Base-by-base conservation (phyloP, 2,113 vertebrate species). In the Gila orcuttii region DNA sequence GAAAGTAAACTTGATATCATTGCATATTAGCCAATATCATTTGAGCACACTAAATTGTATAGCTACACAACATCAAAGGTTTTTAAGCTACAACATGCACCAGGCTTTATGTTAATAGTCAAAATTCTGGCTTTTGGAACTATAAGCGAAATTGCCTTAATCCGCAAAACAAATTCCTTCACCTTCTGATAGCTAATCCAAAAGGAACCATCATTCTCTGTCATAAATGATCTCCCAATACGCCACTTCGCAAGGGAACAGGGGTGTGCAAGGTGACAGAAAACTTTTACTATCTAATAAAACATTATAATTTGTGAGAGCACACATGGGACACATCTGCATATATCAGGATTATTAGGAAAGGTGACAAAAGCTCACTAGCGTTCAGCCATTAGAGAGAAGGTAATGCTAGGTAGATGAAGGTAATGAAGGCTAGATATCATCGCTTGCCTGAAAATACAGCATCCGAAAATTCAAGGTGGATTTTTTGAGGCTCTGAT, bases 401-500 rank as follows among this genome's bases (percentile, higher is more conserved):
- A 23, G 25, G 78, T 39, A 42, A 79, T 10, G 42, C 78, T 7
- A n/a, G n/a, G n/a, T n/a, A n/a, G n/a, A n/a, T n/a, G n/a, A n/a
- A n/a, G n/a, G n/a, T n/a, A n/a, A n/a, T n/a, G 12, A 39, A 2
- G 79, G 25, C 25, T 79, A 62, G 57, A 42, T 42, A 66, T 47
- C 42, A 31, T 39, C 10, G 17, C 60, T 31, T 6, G n/a, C 47
- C 39, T 66, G 31, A 57, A 80, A 75, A 86, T 59, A 45, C 33
- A 36, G 60, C 60, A 82, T 84, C 85, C 82, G 71, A 78, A 64
- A 84, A 85, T 77, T 88, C 81, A 89, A 85, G 86, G 82, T 87
- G 74, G 86, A 85, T 89, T 86, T 86, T 82, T 47, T 71, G 78
- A 89, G 85, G 75, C 85, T 82, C 81, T 88, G 87, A 86, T 79